A percentile compares a stretch with the other conserved stretches of the same genome.
Evolutionary conservation across 2,888 invertebrate species (phyloP).

Genomic region (Globia sparganii): DNA sequence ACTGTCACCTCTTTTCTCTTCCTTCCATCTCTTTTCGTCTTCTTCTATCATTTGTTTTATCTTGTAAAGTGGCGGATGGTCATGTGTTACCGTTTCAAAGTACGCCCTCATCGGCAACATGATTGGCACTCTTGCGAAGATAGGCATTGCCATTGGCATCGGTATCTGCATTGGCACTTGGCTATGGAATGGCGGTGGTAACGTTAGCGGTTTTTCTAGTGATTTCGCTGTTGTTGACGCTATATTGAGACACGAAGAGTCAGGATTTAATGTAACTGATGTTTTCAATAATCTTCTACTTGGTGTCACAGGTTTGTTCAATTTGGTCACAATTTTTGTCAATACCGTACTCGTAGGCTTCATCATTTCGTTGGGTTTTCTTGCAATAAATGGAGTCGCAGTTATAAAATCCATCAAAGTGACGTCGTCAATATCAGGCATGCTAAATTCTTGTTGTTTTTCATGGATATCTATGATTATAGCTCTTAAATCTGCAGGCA

Average conservation of each 20-base stretch:
- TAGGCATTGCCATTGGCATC: conserved; percentile 42
- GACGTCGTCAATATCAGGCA: neutral
- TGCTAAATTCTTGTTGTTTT: conserved; percentile 36
- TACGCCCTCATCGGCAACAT: conserved; percentile 75
- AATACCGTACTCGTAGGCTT: neutral
- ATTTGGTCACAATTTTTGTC: neutral
- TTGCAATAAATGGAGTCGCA: neutral
- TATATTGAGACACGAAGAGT: neutral
- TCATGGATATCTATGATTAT: conserved; percentile 42
- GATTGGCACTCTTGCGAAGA: conserved; percentile 67
- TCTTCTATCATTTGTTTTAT: conserved; percentile 72
- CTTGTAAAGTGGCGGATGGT: conserved; percentile 79
- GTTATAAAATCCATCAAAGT: neutral
- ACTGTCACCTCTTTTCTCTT: conserved; percentile 29
- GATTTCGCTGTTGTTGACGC: conserved; percentile 3
- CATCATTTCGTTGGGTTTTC: neutral
- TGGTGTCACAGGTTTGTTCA: neutral
- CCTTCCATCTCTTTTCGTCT: conserved; percentile 57
- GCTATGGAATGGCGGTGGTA: neutral
- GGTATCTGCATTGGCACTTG: conserved; percentile 35
- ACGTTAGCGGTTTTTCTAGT: neutral
- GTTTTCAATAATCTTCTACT: neutral
- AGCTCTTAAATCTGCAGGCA: conserved; percentile 48
- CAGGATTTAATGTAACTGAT: neutral
- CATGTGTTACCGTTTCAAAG: conserved; percentile 81